Conservation (phyloP, 2,797 vertebrate genomes). For the Pyrocephalus nanus region DNA sequence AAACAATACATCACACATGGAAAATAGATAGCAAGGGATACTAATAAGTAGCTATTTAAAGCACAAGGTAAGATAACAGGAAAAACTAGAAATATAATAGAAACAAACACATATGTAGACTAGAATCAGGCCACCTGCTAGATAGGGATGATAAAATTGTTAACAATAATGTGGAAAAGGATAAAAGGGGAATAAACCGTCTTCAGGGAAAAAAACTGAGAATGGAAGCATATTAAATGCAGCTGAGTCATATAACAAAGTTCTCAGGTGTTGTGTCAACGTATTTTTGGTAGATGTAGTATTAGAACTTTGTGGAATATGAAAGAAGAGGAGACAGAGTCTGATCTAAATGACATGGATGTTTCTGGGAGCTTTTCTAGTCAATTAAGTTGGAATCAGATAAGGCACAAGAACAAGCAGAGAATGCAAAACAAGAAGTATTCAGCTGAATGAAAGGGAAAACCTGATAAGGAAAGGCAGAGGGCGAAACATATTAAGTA, state of each 20-base stretch:
- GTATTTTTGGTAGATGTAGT: neutral
- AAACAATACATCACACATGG: neutral
- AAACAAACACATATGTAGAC: neutral
- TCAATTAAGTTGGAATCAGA: slow-evolving; percentile 24
- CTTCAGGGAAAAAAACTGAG: neutral
- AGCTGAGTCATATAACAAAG: slow-evolving; percentile 8
- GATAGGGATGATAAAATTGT: neutral
- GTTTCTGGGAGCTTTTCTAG: neutral
- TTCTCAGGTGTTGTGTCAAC: slow-evolving; percentile 26
- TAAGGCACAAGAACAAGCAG: slow-evolving; percentile 7
- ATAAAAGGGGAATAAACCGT: neutral
- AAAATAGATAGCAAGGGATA: neutral
- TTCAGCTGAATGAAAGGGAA: neutral
- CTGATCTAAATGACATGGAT: neutral
- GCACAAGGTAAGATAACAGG: neutral
- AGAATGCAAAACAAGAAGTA: neutral
- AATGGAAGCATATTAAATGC: neutral
- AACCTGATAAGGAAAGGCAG: slow-evolving; percentile 39
- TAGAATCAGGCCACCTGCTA: neutral
- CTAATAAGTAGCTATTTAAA: slow-evolving; percentile 9
- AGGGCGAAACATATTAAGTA: neutral
- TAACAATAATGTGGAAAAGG: neutral
- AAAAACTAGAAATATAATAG: neutral
- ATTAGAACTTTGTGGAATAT: neutral
- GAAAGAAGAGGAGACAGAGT: neutral